phyloP scores from a whole-genome alignment of 1,140 invertebrate genomes.

The Sitobion miscanthi region DNA sequence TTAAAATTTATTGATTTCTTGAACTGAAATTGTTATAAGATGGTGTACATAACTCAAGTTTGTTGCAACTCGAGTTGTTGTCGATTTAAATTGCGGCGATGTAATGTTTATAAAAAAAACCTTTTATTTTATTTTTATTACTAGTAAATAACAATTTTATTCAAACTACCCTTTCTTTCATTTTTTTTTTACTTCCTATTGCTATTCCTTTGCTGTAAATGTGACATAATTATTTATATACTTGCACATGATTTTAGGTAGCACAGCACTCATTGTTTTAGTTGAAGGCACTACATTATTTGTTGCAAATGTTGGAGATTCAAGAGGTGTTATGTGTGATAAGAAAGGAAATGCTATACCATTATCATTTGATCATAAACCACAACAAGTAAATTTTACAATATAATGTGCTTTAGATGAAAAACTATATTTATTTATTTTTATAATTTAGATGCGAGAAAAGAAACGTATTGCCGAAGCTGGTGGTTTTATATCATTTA shows the following conservation, averaged over 20 bases:
- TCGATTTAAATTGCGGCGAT: too few relatives aligned
- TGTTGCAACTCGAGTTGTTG: too few relatives aligned
- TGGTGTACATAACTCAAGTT: too few relatives aligned
- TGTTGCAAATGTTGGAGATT: conserved; percentile 96
- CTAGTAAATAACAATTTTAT: too few relatives aligned
- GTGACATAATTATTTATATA: too few relatives aligned
- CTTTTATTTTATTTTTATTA: too few relatives aligned
- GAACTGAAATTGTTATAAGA: too few relatives aligned
- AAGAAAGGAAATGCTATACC: conserved; percentile 86
- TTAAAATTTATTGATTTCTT: too few relatives aligned
- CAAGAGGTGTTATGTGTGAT: conserved; percentile 93
- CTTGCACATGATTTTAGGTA: conserved; percentile 68
- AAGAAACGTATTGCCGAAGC: conserved; percentile 87
- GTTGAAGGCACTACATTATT: conserved; percentile 81
- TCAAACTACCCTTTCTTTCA: too few relatives aligned
- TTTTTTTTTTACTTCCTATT: neutral
- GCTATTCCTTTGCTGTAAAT: too few relatives aligned
- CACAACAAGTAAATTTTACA: conserved; percentile 77
- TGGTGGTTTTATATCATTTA: conserved; percentile 91
- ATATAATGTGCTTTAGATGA: neutral
- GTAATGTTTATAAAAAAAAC: too few relatives aligned
- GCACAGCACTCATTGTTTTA: conserved; percentile 88
- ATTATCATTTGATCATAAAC: conserved; percentile 95
- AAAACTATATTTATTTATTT: conserved; percentile 46
- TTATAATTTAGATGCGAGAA: conserved; percentile 75